Evolutionary conservation across 2,888 invertebrate genomes (phyloP), one percentile per base, ranked within the genome.

Genomic region (Andrena flavipes): DNA sequence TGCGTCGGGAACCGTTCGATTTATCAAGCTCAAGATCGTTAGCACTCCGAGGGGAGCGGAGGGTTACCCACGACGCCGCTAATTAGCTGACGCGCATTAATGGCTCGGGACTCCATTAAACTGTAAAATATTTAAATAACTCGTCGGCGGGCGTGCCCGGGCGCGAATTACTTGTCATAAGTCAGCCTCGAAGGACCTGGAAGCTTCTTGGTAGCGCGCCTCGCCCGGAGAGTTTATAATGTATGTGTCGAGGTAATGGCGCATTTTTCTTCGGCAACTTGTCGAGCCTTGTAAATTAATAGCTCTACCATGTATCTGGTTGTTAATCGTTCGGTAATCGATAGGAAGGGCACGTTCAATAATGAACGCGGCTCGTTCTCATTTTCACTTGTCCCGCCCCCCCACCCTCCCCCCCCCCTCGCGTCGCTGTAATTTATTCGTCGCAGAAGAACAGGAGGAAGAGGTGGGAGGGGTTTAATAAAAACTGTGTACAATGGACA

Each of bases 71-170:
- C 83, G 84, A 84, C 80, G 84, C 86, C 84, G 87, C 89, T 90
- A 89, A 90, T 89, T 91, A 91, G 88, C 90, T 86, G 90, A 91
- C 88, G 89, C 89, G 89, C 90, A 91, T 91, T 90, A 91, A 91
- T 90, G 89, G 90, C 85, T 78, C 80, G 85, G 73, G 88, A 90
- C 88, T 88, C 90, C 86, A 89, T 90, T 91, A 89, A 91, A 91
- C 88, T 90, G 90, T 90, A 89, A 91, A 90, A 92, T 90, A 91
- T 91, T 91, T 90, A 91, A 91, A 91, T 91, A 89, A 87, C 88
- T 86, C 84, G 86, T 84, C 80, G 87, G 70, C 86, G 84, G 90
- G 86, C 86, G 87, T 88, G 86, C 72, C 86, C 75, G 80, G 69
- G 26, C 79, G 82, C 84, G 89, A 89, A 90, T 89, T 90, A 86